A percentile compares a stretch with the other conserved stretches of the same genome.
Evolutionary conservation across 1,140 invertebrate species (phyloP).

Genomic region (Zaprionus tsacasi): DNA sequence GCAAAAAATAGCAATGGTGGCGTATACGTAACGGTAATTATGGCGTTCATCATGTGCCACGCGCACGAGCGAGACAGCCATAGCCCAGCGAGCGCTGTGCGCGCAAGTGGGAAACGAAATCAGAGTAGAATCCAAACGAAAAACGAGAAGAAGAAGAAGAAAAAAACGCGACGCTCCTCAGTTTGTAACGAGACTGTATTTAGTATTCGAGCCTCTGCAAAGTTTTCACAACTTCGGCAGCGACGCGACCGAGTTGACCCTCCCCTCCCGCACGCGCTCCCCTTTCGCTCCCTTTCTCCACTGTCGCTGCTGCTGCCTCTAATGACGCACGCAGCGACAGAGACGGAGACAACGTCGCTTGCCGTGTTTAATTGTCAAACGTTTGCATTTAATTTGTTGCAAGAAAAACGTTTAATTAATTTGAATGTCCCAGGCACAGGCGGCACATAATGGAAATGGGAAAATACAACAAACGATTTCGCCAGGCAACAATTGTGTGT

Average conservation of each 20-base stretch:
- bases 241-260: constrained; percentile 31
- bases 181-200: constrained; percentile 83
- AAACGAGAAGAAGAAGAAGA: constrained; percentile 26
- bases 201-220: constrained; percentile 78
- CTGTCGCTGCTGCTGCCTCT: constrained; percentile 18
- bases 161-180: constrained; percentile 65
- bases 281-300: background rate
- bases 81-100: background rate
- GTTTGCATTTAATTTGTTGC: constrained; percentile 81
- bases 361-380: constrained; percentile 72
- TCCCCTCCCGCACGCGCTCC: background rate
- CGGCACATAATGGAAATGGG: background rate
- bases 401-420: constrained; percentile 79
- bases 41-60: constrained; percentile 79
- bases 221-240: constrained; percentile 76
- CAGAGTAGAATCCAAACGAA: background rate
- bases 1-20: constrained; percentile 83
- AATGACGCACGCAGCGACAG: constrained; percentile 40
- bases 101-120: constrained; percentile 31
- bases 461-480: background rate
- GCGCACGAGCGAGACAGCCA: constrained; percentile 51
- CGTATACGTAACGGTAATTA: constrained; percentile 84
- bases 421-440: constrained; percentile 35
- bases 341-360: constrained; percentile 12
- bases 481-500: background rate